These are phyloP conservation scores for Peromyscus melanophrys DNA, from an alignment of 2,797 vertebrate genomes.

Conservation along the genomic window DNA sequence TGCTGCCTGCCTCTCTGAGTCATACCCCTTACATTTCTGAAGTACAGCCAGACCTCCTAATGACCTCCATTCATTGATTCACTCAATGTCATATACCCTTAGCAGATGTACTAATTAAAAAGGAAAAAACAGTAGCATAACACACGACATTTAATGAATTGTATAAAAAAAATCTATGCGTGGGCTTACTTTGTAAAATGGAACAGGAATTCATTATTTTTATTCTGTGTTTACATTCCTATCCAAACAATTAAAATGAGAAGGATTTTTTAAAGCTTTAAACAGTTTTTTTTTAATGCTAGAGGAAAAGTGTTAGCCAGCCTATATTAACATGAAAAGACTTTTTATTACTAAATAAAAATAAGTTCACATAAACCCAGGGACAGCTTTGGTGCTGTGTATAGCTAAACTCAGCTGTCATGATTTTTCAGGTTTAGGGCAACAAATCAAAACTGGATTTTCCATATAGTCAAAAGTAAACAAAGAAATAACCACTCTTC, in stretches of 20 bases:
- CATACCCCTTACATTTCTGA: constrained; percentile 30
- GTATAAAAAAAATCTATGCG: background rate
- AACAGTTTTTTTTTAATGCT: background rate
- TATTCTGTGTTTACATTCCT: background rate
- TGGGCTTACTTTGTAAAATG: background rate
- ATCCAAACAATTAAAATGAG: constrained; percentile 5
- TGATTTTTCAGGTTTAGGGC: constrained; percentile 36
- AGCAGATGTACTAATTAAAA: background rate
- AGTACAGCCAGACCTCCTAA: background rate
- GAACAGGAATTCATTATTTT: background rate
- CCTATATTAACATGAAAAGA: constrained; percentile 41
- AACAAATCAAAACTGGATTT: constrained; percentile 13
- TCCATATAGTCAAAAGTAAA: constrained; percentile 43
- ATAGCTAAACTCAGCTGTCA: background rate
- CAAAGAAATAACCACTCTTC: background rate
- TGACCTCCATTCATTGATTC: constrained; percentile 18
- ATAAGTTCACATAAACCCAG: background rate
- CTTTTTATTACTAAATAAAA: constrained; percentile 39
- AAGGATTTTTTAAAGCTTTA: background rate
- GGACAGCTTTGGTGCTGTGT: background rate
- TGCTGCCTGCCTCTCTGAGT: constrained; percentile 59
- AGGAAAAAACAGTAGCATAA: background rate
- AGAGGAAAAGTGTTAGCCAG: background rate
- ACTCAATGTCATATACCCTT: background rate
- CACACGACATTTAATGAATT: background rate